Percentiles rank a stretch among this genome's conserved stretches.
Evolutionary conservation across 2,888 invertebrate species (phyloP).

Genomic region (Timandra comae): DNA sequence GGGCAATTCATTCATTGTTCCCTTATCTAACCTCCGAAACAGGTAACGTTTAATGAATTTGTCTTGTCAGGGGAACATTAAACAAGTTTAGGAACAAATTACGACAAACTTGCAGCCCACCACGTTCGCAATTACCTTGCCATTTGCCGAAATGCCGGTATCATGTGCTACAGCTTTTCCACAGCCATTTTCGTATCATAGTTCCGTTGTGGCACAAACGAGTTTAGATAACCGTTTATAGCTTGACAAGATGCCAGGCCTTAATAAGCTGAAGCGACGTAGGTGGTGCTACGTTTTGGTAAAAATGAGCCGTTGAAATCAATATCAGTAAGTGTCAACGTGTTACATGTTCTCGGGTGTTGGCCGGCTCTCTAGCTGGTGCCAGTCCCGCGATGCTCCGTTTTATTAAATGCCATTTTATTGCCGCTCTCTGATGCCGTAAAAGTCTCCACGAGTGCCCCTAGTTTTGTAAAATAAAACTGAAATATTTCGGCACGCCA

Average conservation of each 20-base stretch:
- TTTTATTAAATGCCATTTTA: slow-evolving; percentile 54
- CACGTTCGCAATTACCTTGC: slow-evolving; percentile 59
- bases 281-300: slow-evolving; percentile 24
- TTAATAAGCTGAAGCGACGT: slow-evolving; percentile 25
- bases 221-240: slow-evolving; percentile 64
- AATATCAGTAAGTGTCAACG: slow-evolving; percentile 36
- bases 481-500: slow-evolving; percentile 40
- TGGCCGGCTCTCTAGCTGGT: slow-evolving; percentile 19
- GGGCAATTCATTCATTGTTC: slow-evolving; percentile 39
- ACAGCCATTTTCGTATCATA: slow-evolving; percentile 49
- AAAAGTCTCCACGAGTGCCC: slow-evolving; percentile 43
- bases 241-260: slow-evolving; percentile 57
- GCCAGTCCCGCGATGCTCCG: slow-evolving; percentile 29
- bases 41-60: slow-evolving; percentile 67
- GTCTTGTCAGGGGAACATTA: slow-evolving; percentile 69
- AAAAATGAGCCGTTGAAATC: slow-evolving; percentile 36
- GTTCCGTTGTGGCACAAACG: slow-evolving; percentile 58
- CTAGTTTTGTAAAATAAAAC: slow-evolving; percentile 56
- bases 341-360: slow-evolving; percentile 25
- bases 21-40: slow-evolving; percentile 35
- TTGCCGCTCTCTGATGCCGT: slow-evolving; percentile 37
- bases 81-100: slow-evolving; percentile 70
- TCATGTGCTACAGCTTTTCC: slow-evolving; percentile 41
- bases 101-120: slow-evolving; percentile 61
- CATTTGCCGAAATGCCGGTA: slow-evolving; percentile 50